Conservation (phyloP, 2,888 invertebrate species). For the Taphrorychus bicolor region DNA sequence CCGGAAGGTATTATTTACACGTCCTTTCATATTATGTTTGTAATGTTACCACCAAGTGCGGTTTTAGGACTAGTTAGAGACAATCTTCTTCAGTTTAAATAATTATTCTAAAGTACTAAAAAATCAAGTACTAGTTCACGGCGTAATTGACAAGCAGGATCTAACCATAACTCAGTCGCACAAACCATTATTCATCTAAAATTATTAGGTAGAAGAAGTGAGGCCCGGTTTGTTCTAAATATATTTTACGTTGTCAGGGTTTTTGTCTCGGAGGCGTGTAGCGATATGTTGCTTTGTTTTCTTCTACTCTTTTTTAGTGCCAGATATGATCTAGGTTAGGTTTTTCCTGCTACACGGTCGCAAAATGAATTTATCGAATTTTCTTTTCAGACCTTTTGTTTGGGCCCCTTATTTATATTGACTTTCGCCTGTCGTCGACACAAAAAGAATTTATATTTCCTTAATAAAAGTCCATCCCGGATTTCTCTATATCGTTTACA, state of each 20-base stretch:
- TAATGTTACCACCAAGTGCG: neutral
- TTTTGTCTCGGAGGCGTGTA: constrained; percentile 29
- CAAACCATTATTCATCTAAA: constrained; percentile 28
- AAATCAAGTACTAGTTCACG: no score
- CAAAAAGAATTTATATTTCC: constrained; percentile 27
- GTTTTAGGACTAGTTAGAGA: no score
- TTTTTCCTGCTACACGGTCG: constrained; percentile 22
- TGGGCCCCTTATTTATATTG: constrained; percentile 25
- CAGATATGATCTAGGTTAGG: constrained; percentile 32
- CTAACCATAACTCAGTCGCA: constrained; percentile 21
- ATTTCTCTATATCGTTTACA: constrained; percentile 9
- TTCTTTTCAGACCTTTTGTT: constrained; percentile 28
- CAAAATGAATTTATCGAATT: constrained; percentile 33
- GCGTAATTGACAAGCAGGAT: constrained; percentile 25
- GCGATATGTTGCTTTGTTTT: constrained; percentile 37
- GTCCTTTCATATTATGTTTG: neutral
- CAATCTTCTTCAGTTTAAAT: no score
- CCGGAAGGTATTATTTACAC: neutral
- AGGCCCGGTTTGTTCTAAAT: constrained; percentile 29
- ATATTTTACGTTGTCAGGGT: constrained; percentile 36
- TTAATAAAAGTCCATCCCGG: constrained; percentile 10
- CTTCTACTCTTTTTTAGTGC: constrained; percentile 34
- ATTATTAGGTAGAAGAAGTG: constrained; percentile 28
- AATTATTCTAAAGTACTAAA: no score
- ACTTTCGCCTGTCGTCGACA: constrained; percentile 30